These are phyloP conservation scores for Mastigias papua DNA, from an alignment of 30 jellyfish, hydroid and myxozoan genomes.

Conservation along the genomic window DNA sequence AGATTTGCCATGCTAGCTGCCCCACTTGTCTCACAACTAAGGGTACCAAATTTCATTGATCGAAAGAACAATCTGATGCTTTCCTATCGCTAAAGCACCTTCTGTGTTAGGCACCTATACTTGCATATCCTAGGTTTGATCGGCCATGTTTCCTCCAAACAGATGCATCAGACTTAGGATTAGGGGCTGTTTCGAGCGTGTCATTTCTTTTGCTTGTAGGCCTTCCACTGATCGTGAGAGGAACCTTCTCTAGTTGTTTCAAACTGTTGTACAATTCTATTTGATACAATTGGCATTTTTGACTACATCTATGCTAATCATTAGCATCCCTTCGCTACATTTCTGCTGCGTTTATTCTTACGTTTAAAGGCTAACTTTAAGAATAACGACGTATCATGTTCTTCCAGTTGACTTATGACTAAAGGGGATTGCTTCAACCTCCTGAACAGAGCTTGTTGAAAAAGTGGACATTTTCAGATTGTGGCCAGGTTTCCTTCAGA, in stretches of 20 bases:
- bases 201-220: conserved; percentile 46
- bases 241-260: too few species aligned
- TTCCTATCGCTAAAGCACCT: not conserved
- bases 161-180: conserved; percentile 60
- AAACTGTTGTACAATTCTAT: too few species aligned
- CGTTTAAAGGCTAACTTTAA: not conserved
- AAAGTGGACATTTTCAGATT: not conserved
- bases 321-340: too few species aligned
- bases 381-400: not conserved
- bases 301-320: too few species aligned
- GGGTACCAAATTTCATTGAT: not conserved
- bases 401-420: not conserved
- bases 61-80: not conserved
- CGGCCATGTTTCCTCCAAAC: conserved; percentile 42
- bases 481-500: not conserved
- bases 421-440: not conserved
- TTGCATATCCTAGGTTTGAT: conserved; percentile 32
- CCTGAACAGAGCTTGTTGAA: not conserved
- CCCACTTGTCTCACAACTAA: conserved; percentile 25
- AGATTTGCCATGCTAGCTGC: conserved; percentile 42
- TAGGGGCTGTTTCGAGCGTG: conserved; percentile 64
- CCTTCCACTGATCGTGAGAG: conserved; percentile 42
- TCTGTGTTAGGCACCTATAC: conserved; percentile 39
- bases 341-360: too few species aligned
- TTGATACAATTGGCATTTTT: too few species aligned